A percentile compares a stretch with the other conserved stretches of the same genome.
Evolutionary conservation across 1,140 invertebrate genomes (phyloP).

Genomic region (Cryptotermes secundus): DNA sequence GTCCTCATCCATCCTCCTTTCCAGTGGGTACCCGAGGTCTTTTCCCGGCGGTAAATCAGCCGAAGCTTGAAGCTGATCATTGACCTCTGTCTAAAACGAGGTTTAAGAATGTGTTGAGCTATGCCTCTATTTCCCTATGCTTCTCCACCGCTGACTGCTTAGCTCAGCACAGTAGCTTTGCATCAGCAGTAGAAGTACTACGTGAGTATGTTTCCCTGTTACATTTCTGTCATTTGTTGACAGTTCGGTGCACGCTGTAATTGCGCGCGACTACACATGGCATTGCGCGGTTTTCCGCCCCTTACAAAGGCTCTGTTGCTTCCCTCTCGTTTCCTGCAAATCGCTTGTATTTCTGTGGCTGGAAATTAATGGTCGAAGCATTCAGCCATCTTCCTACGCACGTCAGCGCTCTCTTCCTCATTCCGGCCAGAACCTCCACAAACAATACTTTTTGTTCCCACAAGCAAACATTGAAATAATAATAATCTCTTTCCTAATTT

Average conservation of each 20-base stretch:
- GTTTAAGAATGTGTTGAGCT: too few relatives aligned
- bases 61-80: too few relatives aligned
- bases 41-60: too few relatives aligned
- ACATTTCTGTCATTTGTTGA: not conserved
- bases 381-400: not conserved
- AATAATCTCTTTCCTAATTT: not conserved
- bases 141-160: too few relatives aligned
- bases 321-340: not conserved
- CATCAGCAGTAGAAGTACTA: too few relatives aligned
- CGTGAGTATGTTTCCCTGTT: too few relatives aligned
- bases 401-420: not conserved
- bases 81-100: too few relatives aligned
- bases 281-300: slow-evolving; percentile 8
- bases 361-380: slow-evolving; percentile 19
- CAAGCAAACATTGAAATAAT: not conserved
- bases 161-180: too few relatives aligned
- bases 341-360: slow-evolving; percentile 7
- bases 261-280: not conserved
- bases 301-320: slow-evolving; percentile 1
- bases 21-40: too few relatives aligned
- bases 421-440: not conserved
- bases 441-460: not conserved
- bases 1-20: too few relatives aligned
- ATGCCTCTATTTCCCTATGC: too few relatives aligned
- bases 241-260: not conserved